phyloP scores from a whole-genome alignment of 2,888 invertebrate genomes.

The Lasioglossum oenotherae region DNA sequence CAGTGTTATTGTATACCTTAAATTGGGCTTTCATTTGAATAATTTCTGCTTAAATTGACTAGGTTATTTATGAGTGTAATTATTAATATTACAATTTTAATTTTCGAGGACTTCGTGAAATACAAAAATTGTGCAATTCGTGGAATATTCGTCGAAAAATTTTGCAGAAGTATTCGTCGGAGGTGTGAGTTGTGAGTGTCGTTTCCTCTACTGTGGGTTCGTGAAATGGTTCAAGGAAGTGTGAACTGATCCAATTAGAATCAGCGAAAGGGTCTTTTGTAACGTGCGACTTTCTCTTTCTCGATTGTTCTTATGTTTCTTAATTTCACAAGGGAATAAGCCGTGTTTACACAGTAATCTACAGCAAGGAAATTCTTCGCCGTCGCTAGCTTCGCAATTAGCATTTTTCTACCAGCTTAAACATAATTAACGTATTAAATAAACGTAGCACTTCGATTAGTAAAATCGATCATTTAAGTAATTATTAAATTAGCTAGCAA shows the following conservation, averaged over 20 bases:
- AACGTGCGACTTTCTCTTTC: slow-evolving; percentile 30
- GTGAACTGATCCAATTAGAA: slow-evolving; percentile 52
- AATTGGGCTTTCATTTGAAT: neutral
- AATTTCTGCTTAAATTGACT: neutral
- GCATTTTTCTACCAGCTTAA: neutral
- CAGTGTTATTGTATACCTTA: neutral
- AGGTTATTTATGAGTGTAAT: neutral
- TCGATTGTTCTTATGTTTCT: slow-evolving; percentile 5
- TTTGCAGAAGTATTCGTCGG: slow-evolving; percentile 3
- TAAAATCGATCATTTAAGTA: no score
- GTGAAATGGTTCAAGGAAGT: slow-evolving; percentile 44
- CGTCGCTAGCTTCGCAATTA: neutral
- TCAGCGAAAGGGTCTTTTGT: slow-evolving; percentile 30
- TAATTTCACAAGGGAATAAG: neutral
- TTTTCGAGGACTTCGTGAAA: neutral
- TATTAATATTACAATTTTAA: neutral
- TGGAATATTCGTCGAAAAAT: neutral
- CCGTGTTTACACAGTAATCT: neutral
- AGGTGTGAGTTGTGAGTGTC: slow-evolving; percentile 15
- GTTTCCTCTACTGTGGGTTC: slow-evolving; percentile 31
- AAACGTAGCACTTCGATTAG: neutral
- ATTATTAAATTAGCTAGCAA: neutral
- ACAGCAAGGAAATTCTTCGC: neutral
- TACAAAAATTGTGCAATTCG: neutral
- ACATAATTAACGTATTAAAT: neutral